A percentile compares a stretch with the other conserved stretches of the same genome.
Conservation (phyloP, 2,797 vertebrate genomes). For the Setipinna tenuifilis region DNA sequence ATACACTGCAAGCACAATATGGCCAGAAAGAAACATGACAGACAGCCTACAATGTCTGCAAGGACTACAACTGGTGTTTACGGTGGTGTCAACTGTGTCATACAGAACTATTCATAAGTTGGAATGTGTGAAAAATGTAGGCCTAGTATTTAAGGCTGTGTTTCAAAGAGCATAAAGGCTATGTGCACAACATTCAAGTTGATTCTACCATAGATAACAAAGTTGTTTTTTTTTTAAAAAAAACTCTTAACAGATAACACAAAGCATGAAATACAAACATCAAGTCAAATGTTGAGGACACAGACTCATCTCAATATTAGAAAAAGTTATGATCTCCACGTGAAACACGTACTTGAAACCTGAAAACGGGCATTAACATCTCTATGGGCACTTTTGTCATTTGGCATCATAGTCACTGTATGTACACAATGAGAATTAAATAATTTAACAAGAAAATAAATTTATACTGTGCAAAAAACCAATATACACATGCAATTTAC, state of each 20-base stretch:
- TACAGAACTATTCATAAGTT: conserved; percentile 67
- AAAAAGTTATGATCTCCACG: background rate
- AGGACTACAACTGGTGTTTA: conserved; percentile 1
- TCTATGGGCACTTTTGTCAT: conserved; percentile 85
- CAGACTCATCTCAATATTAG: background rate
- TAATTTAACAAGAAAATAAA: conserved; percentile 51
- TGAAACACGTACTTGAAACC: background rate
- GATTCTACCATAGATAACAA: conserved; percentile 31
- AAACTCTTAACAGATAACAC: conserved; percentile 27
- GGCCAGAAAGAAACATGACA: background rate
- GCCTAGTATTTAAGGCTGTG: conserved; percentile 72
- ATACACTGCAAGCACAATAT: conserved; percentile 30
- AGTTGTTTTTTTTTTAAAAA: conserved; percentile 34
- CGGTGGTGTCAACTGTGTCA: conserved; percentile 40
- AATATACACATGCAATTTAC: conserved; percentile 61
- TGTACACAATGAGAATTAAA: conserved; percentile 64
- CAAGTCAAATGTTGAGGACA: conserved; percentile 14
- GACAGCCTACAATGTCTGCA: background rate
- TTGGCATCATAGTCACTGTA: conserved; percentile 80
- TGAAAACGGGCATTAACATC: background rate
- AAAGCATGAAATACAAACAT: conserved; percentile 44
- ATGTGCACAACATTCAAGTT: conserved; percentile 70
- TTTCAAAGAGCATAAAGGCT: conserved; percentile 69
- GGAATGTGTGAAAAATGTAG: conserved; percentile 63
- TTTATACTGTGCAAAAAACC: background rate